A percentile compares a stretch with the other conserved stretches of the same genome.
Conservation (phyloP, 2,113 vertebrate species). For the Sterrhoptilus dennistouni region DNA sequence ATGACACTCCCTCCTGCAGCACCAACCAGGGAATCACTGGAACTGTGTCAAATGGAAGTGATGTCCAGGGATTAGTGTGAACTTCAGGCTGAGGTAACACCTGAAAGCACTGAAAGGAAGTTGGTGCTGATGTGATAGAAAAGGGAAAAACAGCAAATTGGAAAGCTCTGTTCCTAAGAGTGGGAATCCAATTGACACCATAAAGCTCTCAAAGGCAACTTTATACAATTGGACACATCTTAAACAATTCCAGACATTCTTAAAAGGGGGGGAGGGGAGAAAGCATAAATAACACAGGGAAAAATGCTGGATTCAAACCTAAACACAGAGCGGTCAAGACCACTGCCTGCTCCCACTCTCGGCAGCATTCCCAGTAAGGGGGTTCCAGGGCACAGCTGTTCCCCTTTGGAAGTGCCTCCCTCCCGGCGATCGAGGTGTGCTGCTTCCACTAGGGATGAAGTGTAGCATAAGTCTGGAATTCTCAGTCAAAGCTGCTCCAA, state of each 20-base stretch:
- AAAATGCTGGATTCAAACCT: neutral
- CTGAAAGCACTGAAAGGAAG: neutral
- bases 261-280: neutral
- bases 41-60: neutral
- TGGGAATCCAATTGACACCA: neutral
- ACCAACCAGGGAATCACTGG: neutral
- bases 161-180: neutral
- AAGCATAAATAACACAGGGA: neutral
- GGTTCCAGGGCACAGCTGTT: neutral
- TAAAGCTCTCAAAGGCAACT: neutral
- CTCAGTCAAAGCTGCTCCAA: neutral
- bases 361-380: neutral
- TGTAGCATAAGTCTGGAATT: neutral
- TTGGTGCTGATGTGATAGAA: neutral
- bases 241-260: slow-evolving; percentile 25
- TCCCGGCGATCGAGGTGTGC: fast-evolving
- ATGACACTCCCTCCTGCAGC: neutral
- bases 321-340: neutral
- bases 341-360: fast-evolving
- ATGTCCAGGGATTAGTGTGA: fast-evolving
- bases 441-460: neutral
- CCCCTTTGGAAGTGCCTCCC: neutral
- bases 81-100: neutral
- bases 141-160: neutral
- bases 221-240: neutral